Evolutionary conservation across 53 echinoderm and acorn worm species (phyloP), one percentile per base, ranked within the genome.

Genomic region (Holothuria scabra): DNA sequence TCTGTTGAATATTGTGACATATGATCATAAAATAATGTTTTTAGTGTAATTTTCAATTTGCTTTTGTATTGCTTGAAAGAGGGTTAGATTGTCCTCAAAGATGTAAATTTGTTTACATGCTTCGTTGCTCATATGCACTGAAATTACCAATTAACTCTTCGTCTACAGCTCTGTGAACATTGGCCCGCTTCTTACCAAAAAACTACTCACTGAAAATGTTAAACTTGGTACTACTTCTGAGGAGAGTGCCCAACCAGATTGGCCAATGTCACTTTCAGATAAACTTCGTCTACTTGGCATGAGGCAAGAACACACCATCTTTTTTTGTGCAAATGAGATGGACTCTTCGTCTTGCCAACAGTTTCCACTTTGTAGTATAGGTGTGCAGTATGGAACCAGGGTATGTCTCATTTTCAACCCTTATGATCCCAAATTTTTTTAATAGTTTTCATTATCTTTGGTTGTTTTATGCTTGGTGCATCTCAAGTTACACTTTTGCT

Each of bases 341-440:
- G 62, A 85, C n/a, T 81, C 66, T 33, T 59, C 83, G 0, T 72
- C 66, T n/a, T 67, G 88, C 35, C 65, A 29, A 12, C 85, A 83
- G 52, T 81, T 96, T 6, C 96, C 96, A 10, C 32, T 86, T 5
- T 94, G 97, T 30, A 90, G 90, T 83, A 83, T 97, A 56, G 90
- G 88, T 49, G 92, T 94, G 89, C 85, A 92, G 31, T 97, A 97
- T 82, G 97, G 97, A 35, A 87, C 86, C 37, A 94, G 93, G 94
- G 97, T 97, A 29, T 38, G 22, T 31, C 14, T 13, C 65, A 23
- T 22, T 65, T 18, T 52, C 1, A 18, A 52, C 18, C 18, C 52
- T 52, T 18, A 52, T 14, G 0, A 52, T 52, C 18, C 18, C 3
- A 1, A 52, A 16, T 52, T 12, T 48, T 52, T 52, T 10, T 8